Evolutionary conservation across 2,113 vertebrate species (phyloP).

Genomic region (Trichomycterus rosablanca): DNA sequence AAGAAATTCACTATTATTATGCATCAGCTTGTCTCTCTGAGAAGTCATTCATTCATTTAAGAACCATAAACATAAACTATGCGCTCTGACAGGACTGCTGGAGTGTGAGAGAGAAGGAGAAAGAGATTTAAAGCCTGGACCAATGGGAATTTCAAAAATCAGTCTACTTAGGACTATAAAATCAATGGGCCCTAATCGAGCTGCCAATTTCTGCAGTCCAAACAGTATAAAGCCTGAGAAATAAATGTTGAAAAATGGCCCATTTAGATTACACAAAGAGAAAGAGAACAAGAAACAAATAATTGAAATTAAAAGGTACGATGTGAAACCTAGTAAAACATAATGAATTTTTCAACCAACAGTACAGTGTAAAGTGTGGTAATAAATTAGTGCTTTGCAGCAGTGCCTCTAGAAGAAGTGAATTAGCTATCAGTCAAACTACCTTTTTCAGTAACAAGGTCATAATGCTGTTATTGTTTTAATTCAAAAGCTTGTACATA

Average conservation of each 20-base stretch:
- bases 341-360: no score
- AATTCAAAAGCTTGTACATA: no score
- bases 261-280: conserved; percentile 60
- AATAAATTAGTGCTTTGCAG: no score
- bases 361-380: no score
- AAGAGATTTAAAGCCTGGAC: conserved; percentile 79
- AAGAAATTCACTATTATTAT: conserved; percentile 4
- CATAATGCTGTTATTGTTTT: no score
- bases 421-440: no score
- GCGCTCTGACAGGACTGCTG: conserved; percentile 7
- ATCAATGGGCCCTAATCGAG: conserved; percentile 94
- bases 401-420: no score
- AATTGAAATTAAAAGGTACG: conserved; percentile 47
- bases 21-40: conserved; percentile 5
- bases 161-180: conserved; percentile 92
- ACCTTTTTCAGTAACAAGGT: no score
- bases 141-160: conserved; percentile 98
- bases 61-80: not conserved
- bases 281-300: conserved; percentile 12
- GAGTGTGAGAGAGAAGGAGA: not conserved
- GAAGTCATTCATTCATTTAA: conserved; percentile 14
- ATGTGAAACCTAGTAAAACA: not conserved
- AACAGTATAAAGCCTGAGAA: conserved; percentile 94
- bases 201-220: conserved; percentile 93
- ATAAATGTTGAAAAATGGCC: conserved; percentile 83